Evolutionary conservation across 2,888 invertebrate species (phyloP), one percentile per base, ranked within the genome.

Genomic region (Andrena camellia): DNA sequence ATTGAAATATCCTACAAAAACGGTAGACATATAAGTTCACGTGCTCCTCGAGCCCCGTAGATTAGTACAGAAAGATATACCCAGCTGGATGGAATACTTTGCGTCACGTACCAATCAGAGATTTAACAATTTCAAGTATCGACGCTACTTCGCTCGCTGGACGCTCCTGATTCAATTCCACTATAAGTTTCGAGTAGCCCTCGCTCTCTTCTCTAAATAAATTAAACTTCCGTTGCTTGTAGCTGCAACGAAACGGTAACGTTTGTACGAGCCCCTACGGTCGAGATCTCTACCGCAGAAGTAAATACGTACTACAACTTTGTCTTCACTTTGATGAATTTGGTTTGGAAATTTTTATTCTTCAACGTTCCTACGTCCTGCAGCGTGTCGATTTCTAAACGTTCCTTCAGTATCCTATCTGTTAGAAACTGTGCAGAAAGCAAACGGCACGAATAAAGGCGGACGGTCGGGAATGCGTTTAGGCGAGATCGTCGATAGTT

Each of bases 221-320:
- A 95, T 99, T 99, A 94, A 99, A 99, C 93, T 99, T 99, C 90
- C 99, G 97, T 94, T 99, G 99, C 94, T 99, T 99, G 94, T 99
- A 99, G 94, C 99, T 99, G 94, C 83, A 96, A 96, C n/a, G 80
- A 82, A 67, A 17, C 20, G 42, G 42, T 4, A 52, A 17, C 0
- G 6, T 48, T 63, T 17, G 33, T 17, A 57, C n/a, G 31, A n/a
- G 23, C 54, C 29, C 23, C 20, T n/a, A n/a, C 2, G n/a, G 13
- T 31, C 17, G 2, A 3, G 23, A 5, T 26, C 26, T 10, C 20
- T 8, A 59, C 50, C 4, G 1, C 35, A 48, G n/a, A 5, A 54
- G 10, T 8, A 33, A 64, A 88, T 94, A 97, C 98, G 97, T 96
- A 99, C 99, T 99, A 99, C 92, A 99, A 95, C 95, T 99, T 98